phyloP scores from a whole-genome alignment of 2,888 invertebrate genomes.

The Lamellibrachia satsuma region DNA sequence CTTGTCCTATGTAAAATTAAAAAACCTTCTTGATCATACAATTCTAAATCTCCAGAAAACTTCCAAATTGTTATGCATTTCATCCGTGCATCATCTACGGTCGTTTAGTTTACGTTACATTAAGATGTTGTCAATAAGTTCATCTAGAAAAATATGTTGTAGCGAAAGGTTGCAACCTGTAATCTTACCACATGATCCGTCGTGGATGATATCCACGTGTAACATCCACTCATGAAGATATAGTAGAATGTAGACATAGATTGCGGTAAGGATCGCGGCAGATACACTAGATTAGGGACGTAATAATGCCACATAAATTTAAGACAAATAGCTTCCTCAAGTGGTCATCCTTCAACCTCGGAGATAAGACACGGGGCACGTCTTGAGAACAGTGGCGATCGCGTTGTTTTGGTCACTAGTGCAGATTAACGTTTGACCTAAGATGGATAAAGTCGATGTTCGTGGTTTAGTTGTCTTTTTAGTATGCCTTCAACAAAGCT shows the following conservation, averaged over 20 bases:
- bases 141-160: neutral
- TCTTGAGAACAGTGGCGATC: neutral
- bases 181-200: neutral
- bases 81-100: too few relatives aligned
- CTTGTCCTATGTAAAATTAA: too few relatives aligned
- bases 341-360: conserved; percentile 1
- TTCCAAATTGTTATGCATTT: too few relatives aligned
- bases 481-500: too few relatives aligned
- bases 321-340: neutral
- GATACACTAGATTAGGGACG: neutral
- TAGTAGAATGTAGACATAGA: neutral
- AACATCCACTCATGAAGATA: neutral
- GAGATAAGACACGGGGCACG: neutral
- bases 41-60: too few relatives aligned
- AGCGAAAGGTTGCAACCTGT: neutral
- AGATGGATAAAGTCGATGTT: too few relatives aligned
- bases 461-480: too few relatives aligned
- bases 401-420: neutral
- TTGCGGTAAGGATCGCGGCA: neutral
- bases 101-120: neutral
- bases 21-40: too few relatives aligned
- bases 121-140: neutral
- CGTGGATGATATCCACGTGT: neutral
- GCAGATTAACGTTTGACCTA: too few relatives aligned
- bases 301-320: neutral